Conservation (phyloP, 1,140 invertebrate genomes). For the Drosophila murphyi region DNA sequence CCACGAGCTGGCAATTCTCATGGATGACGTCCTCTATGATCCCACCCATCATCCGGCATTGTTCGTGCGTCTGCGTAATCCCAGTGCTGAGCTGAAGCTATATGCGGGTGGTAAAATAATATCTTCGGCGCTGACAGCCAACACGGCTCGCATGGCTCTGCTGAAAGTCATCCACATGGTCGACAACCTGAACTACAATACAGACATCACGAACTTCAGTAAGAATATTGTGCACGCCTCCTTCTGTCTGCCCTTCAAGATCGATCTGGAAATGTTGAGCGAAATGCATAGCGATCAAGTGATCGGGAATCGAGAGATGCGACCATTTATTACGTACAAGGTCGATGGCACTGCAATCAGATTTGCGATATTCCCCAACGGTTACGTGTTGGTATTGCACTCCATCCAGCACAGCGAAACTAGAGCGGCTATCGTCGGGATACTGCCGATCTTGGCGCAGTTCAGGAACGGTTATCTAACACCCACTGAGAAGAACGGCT, state of each 20-base stretch:
- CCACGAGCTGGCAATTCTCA: conserved; percentile 51
- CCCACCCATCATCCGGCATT: conserved; percentile 51
- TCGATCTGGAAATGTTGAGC: conserved; percentile 48
- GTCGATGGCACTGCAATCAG: conserved; percentile 26
- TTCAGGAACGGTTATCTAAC: conserved; percentile 48
- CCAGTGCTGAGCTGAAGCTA: conserved; percentile 43
- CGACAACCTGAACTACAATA: conserved; percentile 52
- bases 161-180: conserved; percentile 50
- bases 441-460: conserved; percentile 56
- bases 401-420: conserved; percentile 50
- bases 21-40: conserved; percentile 54
- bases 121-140: conserved; percentile 36
- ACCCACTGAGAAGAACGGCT: conserved; percentile 20
- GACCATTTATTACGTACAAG: conserved; percentile 64
- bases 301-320: conserved; percentile 17
- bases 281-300: conserved; percentile 30
- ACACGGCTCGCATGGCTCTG: conserved; percentile 32
- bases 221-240: conserved; percentile 59
- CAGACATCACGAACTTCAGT: conserved; percentile 41
- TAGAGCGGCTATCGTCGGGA: conserved; percentile 39
- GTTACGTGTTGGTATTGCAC: conserved; percentile 55
- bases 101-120: conserved; percentile 47
- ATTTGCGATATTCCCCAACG: conserved; percentile 62
- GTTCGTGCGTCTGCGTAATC: conserved; percentile 21
- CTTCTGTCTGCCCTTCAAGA: conserved; percentile 63